Evolutionary conservation across 1,140 invertebrate species (phyloP).

Genomic region (Temnothorax longispinosus): DNA sequence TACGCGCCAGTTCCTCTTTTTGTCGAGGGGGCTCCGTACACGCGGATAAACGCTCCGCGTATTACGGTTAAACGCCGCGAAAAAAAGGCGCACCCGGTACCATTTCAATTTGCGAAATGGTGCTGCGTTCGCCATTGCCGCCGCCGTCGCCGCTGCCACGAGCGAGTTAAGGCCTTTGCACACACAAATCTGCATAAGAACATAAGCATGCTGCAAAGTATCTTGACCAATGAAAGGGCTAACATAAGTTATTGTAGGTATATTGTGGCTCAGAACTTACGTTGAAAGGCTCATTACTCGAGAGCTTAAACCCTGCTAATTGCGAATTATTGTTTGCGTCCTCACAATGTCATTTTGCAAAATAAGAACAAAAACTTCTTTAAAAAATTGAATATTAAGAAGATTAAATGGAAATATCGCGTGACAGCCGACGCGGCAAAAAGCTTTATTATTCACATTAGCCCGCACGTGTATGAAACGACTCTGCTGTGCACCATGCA

Average conservation of each 20-base stretch:
- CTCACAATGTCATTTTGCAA: neutral
- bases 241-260: neutral
- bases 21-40: constrained; percentile 64
- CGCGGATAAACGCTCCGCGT: constrained; percentile 75
- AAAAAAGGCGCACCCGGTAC: constrained; percentile 64
- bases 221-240: constrained; percentile 19
- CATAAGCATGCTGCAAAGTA: neutral
- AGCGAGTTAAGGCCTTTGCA: constrained; percentile 12
- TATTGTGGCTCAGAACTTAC: neutral
- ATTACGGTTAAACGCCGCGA: constrained; percentile 74
- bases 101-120: constrained; percentile 77
- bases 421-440: neutral
- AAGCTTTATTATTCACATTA: constrained; percentile 40
- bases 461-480: constrained; percentile 32
- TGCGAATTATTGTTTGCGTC: neutral
- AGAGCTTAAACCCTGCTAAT: neutral
- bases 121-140: constrained; percentile 37
- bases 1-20: constrained; percentile 76
- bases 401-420: constrained; percentile 17
- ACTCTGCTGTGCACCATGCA: constrained; percentile 22
- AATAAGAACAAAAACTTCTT: neutral
- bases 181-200: constrained; percentile 46
- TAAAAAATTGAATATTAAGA: neutral
- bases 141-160: neutral
- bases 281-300: constrained; percentile 5